Conservation (phyloP, 2,888 invertebrate genomes). For the Cosmia trapezina region DNA sequence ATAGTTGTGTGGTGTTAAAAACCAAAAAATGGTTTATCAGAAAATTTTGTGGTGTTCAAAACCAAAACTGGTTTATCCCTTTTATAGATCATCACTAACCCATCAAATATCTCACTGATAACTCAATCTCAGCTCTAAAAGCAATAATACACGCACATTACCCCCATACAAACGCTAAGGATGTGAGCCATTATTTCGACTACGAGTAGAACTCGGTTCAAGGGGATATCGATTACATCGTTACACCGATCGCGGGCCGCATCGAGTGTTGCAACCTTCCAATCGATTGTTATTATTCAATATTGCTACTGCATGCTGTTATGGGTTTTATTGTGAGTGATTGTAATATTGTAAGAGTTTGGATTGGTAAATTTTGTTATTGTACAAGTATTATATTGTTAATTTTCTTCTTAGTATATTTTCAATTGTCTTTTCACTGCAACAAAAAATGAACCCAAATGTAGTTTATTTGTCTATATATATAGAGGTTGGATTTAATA, state of each 20-base stretch:
- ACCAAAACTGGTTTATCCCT: too few species aligned
- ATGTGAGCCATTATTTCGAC: conserved; percentile 75
- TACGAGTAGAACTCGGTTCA: conserved; percentile 70
- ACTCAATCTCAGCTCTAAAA: conserved; percentile 5
- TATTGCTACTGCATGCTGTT: conserved; percentile 59
- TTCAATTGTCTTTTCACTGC: not conserved
- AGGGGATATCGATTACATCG: conserved; percentile 74
- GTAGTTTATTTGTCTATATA: too few species aligned
- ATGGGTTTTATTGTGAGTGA: conserved; percentile 53
- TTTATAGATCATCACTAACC: not conserved
- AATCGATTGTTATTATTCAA: conserved; percentile 63
- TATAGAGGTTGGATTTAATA: not conserved
- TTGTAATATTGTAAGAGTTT: conserved; percentile 43
- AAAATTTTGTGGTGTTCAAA: too few species aligned
- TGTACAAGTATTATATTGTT: not conserved
- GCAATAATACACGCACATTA: conserved; percentile 51
- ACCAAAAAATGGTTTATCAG: too few species aligned
- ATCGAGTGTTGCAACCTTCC: conserved; percentile 60
- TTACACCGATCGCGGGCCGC: conserved; percentile 64
- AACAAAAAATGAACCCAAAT: not conserved
- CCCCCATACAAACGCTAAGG: conserved; percentile 61
- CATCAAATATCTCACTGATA: not conserved
- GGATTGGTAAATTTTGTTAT: conserved; percentile 38
- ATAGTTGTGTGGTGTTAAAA: too few species aligned
- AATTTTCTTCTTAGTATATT: conserved; percentile 3